Percentiles rank a stretch among this genome's conserved stretches.
These are phyloP conservation scores for Hybos culiciformis DNA, from an alignment of 2,888 invertebrate genomes.

Conservation along the genomic window DNA sequence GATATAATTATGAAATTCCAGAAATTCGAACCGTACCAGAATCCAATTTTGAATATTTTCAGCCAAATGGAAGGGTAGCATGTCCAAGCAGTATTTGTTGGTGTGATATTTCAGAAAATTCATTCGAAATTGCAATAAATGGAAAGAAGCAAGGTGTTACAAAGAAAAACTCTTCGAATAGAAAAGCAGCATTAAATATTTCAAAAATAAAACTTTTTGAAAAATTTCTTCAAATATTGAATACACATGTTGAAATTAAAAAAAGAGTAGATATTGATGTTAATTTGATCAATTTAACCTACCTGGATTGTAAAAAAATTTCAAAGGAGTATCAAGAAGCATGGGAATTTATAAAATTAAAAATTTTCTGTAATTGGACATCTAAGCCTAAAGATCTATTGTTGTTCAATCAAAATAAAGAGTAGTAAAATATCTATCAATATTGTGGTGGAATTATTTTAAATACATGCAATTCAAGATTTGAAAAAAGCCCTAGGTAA, in stretches of 20 bases:
- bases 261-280: constrained; percentile 9
- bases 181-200: constrained; percentile 38
- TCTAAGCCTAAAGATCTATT: constrained; percentile 34
- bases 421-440: too few relatives aligned
- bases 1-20: constrained; percentile 22
- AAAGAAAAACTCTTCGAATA: constrained; percentile 40
- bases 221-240: constrained; percentile 36
- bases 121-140: constrained; percentile 57
- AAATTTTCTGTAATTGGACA: constrained; percentile 44
- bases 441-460: too few relatives aligned
- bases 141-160: constrained; percentile 69
- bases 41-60: constrained; percentile 34
- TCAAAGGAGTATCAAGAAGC: constrained; percentile 24
- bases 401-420: too few relatives aligned
- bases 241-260: constrained; percentile 22
- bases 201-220: constrained; percentile 43
- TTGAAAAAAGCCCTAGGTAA: too few relatives aligned
- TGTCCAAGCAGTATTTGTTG: constrained; percentile 49
- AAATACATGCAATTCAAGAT: too few relatives aligned
- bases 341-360: constrained; percentile 38
- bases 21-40: constrained; percentile 17
- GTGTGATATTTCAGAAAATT: constrained; percentile 36
- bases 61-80: constrained; percentile 35
- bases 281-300: constrained; percentile 15
- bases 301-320: constrained; percentile 21